Conservation (phyloP, 2,888 invertebrate species). For the Melanargia galathea region DNA sequence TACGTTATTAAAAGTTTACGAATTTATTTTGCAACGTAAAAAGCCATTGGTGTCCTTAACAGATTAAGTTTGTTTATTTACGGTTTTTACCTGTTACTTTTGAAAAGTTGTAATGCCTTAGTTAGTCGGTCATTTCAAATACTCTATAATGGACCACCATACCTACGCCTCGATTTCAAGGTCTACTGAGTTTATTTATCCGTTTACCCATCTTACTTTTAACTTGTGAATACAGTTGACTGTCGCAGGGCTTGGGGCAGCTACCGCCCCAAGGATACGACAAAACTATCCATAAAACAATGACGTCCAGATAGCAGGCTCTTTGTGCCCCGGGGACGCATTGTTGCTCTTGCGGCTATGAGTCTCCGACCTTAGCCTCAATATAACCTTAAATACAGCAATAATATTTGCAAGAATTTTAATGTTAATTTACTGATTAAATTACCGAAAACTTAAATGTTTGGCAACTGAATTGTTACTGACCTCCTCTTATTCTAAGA, state of each 20-base stretch:
- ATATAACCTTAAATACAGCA: not conserved
- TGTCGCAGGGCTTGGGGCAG: not conserved
- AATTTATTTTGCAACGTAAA: too few species aligned
- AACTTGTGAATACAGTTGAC: not conserved
- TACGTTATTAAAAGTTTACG: too few species aligned
- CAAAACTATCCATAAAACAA: conserved; percentile 4
- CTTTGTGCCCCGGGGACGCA: conserved; percentile 15
- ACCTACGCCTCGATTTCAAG: too few species aligned
- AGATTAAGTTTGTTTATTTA: too few species aligned
- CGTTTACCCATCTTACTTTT: not conserved
- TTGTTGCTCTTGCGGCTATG: conserved; percentile 16
- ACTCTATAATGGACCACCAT: too few species aligned
- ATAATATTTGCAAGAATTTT: not conserved
- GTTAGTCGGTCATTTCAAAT: too few species aligned
- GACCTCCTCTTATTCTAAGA: too few species aligned
- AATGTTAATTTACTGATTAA: not conserved
- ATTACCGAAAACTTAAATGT: not conserved
- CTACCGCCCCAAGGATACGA: conserved; percentile 3
- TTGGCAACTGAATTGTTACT: too few species aligned
- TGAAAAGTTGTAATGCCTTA: too few species aligned
- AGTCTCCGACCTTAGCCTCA: not conserved
- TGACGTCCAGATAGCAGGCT: not conserved
- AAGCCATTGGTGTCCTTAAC: too few species aligned
- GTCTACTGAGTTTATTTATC: not conserved
- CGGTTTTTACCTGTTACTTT: too few species aligned